Evolutionary conservation across 2,888 invertebrate genomes (phyloP).

Genomic region (Heliconius sara): DNA sequence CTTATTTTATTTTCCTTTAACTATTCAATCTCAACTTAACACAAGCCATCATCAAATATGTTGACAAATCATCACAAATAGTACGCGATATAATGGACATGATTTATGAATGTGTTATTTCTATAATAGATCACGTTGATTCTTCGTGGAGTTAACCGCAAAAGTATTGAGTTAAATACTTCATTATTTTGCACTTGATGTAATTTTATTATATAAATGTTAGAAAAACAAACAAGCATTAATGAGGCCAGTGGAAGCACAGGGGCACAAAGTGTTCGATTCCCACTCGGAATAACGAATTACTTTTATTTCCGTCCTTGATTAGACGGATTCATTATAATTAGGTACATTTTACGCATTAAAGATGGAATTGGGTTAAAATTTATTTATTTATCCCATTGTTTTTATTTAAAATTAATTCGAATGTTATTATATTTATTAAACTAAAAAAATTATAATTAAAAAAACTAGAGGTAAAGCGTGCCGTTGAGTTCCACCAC

Average conservation of each 20-base stretch:
- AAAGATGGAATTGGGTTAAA: no score
- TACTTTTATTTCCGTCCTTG: no score
- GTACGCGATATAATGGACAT: constrained; percentile 7
- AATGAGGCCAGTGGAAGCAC: neutral
- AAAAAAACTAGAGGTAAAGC: no score
- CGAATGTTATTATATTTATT: no score
- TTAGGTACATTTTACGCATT: no score
- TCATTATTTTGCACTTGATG: neutral
- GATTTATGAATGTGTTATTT: constrained; percentile 24
- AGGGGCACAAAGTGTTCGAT: neutral
- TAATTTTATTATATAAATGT: neutral
- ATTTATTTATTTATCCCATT: no score
- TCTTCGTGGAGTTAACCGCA: constrained; percentile 10
- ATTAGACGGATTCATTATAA: no score
- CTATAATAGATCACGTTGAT: constrained; percentile 15
- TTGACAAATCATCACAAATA: constrained; percentile 19
- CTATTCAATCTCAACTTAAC: neutral
- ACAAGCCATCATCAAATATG: neutral
- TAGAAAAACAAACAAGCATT: neutral
- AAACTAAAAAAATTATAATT: no score
- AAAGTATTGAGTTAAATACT: neutral
- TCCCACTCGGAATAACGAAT: no score
- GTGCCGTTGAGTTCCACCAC: no score
- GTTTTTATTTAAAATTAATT: no score
- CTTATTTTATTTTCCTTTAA: neutral